These are phyloP conservation scores for Lycia hirtaria DNA, from an alignment of 2,888 invertebrate species.

Conservation along the genomic window DNA sequence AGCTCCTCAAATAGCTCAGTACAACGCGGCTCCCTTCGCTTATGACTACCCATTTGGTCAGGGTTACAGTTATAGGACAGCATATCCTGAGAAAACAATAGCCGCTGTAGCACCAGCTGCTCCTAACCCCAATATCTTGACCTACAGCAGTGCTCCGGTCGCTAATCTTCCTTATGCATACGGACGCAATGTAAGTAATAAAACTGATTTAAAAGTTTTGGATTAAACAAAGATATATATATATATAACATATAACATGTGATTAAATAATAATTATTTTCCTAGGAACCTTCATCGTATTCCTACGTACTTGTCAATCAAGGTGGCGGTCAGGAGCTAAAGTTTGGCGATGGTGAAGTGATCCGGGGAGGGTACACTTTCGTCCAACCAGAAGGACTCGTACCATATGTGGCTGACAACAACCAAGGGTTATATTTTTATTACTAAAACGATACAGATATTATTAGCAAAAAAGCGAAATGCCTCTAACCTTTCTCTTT, in stretches of 20 bases:
- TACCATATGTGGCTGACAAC: slow-evolving; percentile 82
- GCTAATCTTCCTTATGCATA: slow-evolving; percentile 62
- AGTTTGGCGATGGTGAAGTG: slow-evolving; percentile 79
- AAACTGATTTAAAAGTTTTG: neutral
- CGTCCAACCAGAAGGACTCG: slow-evolving; percentile 82
- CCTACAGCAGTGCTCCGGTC: slow-evolving; percentile 57
- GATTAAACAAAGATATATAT: too few species aligned
- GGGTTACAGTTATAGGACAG: slow-evolving; percentile 61
- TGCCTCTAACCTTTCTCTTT: slow-evolving; percentile 20
- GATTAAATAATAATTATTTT: slow-evolving; percentile 15
- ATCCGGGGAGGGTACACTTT: slow-evolving; percentile 83
- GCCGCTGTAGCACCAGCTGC: slow-evolving; percentile 52
- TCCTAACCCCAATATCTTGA: slow-evolving; percentile 55
- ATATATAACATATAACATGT: too few species aligned
- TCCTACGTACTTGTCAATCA: slow-evolving; percentile 84
- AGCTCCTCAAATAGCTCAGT: slow-evolving; percentile 55
- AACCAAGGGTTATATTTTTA: slow-evolving; percentile 69
- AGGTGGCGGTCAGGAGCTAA: slow-evolving; percentile 81
- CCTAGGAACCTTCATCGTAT: slow-evolving; percentile 70
- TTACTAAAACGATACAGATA: slow-evolving; percentile 19
- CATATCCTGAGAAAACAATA: slow-evolving; percentile 59
- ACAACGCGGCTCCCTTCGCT: slow-evolving; percentile 55
- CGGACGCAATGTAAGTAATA: slow-evolving; percentile 15
- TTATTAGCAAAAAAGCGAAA: slow-evolving; percentile 8
- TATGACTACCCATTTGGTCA: slow-evolving; percentile 52